These are phyloP conservation scores for Procambarus clarkii DNA, from an alignment of 1,140 invertebrate species.

Conservation along the genomic window DNA sequence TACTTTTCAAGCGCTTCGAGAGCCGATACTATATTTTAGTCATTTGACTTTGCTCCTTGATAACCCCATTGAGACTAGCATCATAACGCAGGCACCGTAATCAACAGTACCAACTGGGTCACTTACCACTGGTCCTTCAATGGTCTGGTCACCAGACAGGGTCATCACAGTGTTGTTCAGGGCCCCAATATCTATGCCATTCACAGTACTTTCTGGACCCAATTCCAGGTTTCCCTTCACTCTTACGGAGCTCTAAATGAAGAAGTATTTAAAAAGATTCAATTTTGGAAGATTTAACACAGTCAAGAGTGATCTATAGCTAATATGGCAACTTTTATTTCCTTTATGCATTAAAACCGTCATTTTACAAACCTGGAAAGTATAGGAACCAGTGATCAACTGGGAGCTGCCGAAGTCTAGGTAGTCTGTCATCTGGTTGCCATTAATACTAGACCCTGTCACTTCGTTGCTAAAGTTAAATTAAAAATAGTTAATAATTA, in stretches of 20 bases:
- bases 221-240: conserved; percentile 2
- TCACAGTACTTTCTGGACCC: conserved; percentile 16
- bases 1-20: too few species aligned
- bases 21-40: too few species aligned
- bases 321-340: too few species aligned
- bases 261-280: neutral
- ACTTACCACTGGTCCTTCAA: conserved; percentile 24
- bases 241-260: conserved; percentile 4
- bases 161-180: conserved; percentile 6
- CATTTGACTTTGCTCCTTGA: too few species aligned
- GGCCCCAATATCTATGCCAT: conserved; percentile 17
- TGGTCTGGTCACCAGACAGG: conserved; percentile 34
- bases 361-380: conserved; percentile 21
- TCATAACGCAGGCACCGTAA: too few species aligned
- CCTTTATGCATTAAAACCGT: too few species aligned
- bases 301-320: too few species aligned
- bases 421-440: conserved; percentile 36
- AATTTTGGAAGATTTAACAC: too few species aligned
- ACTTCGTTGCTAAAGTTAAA: neutral
- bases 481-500: neutral
- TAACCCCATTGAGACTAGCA: too few species aligned
- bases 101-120: neutral
- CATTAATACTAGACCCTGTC: conserved; percentile 21
- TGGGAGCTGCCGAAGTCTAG: conserved; percentile 6
- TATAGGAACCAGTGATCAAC: conserved; percentile 16